Percentiles rank a stretch among this genome's conserved stretches.
phyloP scores from a whole-genome alignment of 2,888 invertebrate species.

The Limnephilus rhombicus region DNA sequence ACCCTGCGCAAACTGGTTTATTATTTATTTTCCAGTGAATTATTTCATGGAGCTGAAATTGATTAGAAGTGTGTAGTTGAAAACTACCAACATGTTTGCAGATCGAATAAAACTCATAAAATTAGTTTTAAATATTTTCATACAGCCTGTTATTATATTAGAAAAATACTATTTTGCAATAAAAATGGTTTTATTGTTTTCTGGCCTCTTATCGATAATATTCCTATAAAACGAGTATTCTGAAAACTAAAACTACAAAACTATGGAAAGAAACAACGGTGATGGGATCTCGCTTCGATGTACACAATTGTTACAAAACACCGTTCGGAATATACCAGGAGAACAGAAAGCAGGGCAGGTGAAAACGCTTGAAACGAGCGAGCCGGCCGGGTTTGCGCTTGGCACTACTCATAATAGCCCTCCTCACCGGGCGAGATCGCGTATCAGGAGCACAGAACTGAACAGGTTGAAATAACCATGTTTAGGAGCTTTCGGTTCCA shows the following conservation, averaged over 20 bases:
- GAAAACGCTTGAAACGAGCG: neutral
- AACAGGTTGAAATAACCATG: neutral
- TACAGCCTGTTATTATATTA: no score
- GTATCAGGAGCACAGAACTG: constrained; percentile 24
- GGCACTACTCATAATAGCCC: neutral
- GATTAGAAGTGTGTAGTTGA: no score
- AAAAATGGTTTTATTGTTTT: no score
- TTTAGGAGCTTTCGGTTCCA: neutral
- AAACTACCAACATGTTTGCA: no score
- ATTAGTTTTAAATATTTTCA: no score
- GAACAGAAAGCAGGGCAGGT: neutral
- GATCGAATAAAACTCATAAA: no score
- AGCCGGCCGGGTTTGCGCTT: neutral
- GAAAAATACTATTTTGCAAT: no score
- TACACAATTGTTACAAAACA: constrained; percentile 23
- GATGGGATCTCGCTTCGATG: neutral
- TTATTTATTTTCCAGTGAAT: neutral
- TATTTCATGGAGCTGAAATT: neutral
- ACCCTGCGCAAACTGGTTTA: neutral
- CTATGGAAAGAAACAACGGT: no score
- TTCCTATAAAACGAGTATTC: no score
- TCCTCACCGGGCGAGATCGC: neutral
- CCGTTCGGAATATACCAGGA: neutral
- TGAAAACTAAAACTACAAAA: no score
- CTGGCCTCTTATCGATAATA: no score